phyloP scores from a whole-genome alignment of 2,797 vertebrate genomes.

The Chaetodon trifasciatus region DNA sequence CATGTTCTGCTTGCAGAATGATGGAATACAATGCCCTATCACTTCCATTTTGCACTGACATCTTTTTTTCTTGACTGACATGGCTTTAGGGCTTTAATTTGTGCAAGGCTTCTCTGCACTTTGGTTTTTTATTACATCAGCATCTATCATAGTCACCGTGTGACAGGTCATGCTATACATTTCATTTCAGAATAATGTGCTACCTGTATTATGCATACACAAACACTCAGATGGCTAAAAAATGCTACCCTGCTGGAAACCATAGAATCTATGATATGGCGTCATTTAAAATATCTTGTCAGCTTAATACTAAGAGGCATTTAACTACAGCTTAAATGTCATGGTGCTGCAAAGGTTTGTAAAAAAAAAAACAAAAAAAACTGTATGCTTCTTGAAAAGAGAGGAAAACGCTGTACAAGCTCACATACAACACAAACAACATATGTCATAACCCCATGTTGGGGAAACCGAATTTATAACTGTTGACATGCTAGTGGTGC shows the following conservation, averaged over 20 bases:
- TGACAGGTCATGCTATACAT: conserved; percentile 12
- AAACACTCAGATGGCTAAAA: not conserved
- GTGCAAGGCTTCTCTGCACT: not conserved
- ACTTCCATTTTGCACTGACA: conserved; percentile 53
- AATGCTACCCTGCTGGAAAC: not conserved
- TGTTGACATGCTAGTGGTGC: conserved; percentile 44
- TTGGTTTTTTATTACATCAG: conserved; percentile 27
- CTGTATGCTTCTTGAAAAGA: conserved; percentile 6
- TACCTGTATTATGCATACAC: not conserved
- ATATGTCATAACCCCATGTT: conserved; percentile 44
- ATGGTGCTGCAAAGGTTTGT: not conserved
- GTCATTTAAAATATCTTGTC: not conserved
- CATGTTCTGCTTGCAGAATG: conserved; percentile 57
- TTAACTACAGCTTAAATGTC: not conserved
- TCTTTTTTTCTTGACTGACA: conserved; percentile 41
- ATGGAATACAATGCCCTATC: conserved; percentile 59
- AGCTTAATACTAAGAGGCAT: not conserved
- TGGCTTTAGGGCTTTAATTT: conserved; percentile 45
- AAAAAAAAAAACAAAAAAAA: not conserved
- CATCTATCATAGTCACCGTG: conserved; percentile 27
- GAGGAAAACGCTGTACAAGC: conserved; percentile 22
- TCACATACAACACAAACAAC: conserved; percentile 30
- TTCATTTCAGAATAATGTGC: not conserved
- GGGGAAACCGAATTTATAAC: conserved; percentile 52
- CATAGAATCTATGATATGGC: not conserved